These are phyloP conservation scores for Acridotheres tristis DNA, from an alignment of 2,797 vertebrate genomes.

Conservation along the genomic window DNA sequence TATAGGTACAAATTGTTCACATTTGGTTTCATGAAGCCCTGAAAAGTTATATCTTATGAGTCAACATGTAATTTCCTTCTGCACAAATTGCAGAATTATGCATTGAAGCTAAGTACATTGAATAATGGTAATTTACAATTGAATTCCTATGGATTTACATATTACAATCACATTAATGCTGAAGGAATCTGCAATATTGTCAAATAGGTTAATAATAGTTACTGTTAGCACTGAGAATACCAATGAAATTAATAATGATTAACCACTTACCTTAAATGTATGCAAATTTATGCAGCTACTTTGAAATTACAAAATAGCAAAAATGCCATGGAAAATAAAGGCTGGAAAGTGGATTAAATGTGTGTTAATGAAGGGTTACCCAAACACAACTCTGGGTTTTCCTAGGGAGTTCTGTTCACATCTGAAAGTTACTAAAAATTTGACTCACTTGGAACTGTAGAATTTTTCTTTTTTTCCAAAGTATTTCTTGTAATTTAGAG, in stretches of 20 bases:
- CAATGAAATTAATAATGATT: conserved; percentile 44
- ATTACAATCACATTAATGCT: conserved; percentile 52
- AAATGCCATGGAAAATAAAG: background rate
- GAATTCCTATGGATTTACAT: conserved; percentile 58
- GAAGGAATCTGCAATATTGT: conserved; percentile 49
- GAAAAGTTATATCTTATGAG: conserved; percentile 46
- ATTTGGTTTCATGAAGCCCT: conserved; percentile 35
- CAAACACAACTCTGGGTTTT: background rate
- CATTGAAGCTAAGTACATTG: conserved; percentile 17
- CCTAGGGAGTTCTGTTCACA: background rate
- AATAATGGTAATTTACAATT: conserved; percentile 57
- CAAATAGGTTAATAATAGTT: conserved; percentile 56
- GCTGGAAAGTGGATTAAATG: background rate
- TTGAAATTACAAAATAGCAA: conserved; percentile 13
- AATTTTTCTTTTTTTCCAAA: background rate
- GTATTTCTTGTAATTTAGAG: background rate
- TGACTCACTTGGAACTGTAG: background rate
- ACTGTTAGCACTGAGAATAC: conserved; percentile 6
- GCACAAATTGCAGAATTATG: conserved; percentile 59
- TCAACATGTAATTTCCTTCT: conserved; percentile 58
- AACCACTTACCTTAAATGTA: conserved; percentile 16
- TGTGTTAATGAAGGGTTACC: background rate
- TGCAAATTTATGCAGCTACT: conserved; percentile 49
- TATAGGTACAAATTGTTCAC: conserved; percentile 55
- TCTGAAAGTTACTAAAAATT: background rate